These are phyloP conservation scores for Prochilodus magdalenae DNA, from an alignment of 2,113 vertebrate genomes.

Conservation along the genomic window DNA sequence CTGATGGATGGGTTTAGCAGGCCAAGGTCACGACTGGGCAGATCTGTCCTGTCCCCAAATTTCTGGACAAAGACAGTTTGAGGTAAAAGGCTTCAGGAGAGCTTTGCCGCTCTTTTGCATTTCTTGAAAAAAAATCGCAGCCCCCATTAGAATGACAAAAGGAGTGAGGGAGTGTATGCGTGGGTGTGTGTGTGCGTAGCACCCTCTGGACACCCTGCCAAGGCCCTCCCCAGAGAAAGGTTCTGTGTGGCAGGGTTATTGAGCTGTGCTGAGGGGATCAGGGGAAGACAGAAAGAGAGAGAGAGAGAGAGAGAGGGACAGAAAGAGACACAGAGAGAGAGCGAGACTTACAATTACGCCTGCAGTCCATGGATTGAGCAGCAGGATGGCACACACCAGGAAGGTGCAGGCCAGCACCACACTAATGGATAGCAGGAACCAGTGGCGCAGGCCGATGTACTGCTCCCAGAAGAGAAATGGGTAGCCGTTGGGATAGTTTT, in stretches of 20 bases:
- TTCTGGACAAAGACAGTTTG: constrained; percentile 69
- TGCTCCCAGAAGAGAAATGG: constrained; percentile 99
- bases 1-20: constrained; percentile 81
- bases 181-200: constrained; percentile 49
- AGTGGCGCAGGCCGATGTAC: constrained; percentile 96
- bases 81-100: constrained; percentile 76
- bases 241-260: constrained; percentile 69
- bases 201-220: constrained; percentile 49
- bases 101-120: constrained; percentile 76
- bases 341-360: constrained; percentile 94
- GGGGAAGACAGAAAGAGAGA: constrained; percentile 15
- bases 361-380: constrained; percentile 98
- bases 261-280: constrained; percentile 68
- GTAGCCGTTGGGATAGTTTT: constrained; percentile 97
- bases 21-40: constrained; percentile 79
- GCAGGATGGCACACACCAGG: constrained; percentile 95
- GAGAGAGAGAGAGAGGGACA: background rate
- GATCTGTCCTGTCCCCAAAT: constrained; percentile 73
- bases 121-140: constrained; percentile 69
- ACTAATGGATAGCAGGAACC: constrained; percentile 96
- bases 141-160: constrained; percentile 80
- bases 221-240: constrained; percentile 66
- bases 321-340: background rate
- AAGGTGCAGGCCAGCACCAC: constrained; percentile 97
- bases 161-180: constrained; percentile 43